Conservation (phyloP, 2,797 vertebrate species). For the Sebastes aleutianus region DNA sequence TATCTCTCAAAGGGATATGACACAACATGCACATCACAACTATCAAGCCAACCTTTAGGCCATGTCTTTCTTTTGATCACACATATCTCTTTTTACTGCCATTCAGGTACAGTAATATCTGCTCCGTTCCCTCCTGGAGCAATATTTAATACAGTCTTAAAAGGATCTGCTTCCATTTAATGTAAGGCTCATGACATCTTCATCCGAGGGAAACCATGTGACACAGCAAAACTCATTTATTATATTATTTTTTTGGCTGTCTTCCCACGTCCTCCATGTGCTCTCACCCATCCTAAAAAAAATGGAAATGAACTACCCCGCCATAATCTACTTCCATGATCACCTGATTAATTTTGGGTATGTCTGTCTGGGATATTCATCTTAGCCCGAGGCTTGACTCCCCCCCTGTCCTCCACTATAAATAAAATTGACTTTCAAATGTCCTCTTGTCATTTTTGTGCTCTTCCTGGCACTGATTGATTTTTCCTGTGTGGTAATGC, state of each 20-base stretch:
- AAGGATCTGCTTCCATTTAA: conserved; percentile 38
- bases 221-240: conserved; percentile 15
- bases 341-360: conserved; percentile 54
- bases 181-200: conserved; percentile 13
- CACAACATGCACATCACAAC: background rate
- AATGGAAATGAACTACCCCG: conserved; percentile 46
- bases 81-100: background rate
- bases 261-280: conserved; percentile 32
- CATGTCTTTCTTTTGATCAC: background rate
- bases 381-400: conserved; percentile 32
- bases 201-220: conserved; percentile 20
- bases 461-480: conserved; percentile 30
- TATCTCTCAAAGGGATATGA: background rate
- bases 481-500: conserved; percentile 25
- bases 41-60: background rate
- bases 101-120: background rate
- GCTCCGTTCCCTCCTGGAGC: background rate
- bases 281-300: conserved; percentile 50
- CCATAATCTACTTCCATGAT: conserved; percentile 46
- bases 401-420: background rate
- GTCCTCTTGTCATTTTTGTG: conserved; percentile 33
- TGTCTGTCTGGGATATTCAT: conserved; percentile 48
- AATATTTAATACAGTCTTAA: conserved; percentile 35
- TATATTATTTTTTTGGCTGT: conserved; percentile 22
- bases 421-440: conserved; percentile 68